Evolutionary conservation across 2,888 invertebrate genomes (phyloP).

Genomic region (Tenthredo mesomela): DNA sequence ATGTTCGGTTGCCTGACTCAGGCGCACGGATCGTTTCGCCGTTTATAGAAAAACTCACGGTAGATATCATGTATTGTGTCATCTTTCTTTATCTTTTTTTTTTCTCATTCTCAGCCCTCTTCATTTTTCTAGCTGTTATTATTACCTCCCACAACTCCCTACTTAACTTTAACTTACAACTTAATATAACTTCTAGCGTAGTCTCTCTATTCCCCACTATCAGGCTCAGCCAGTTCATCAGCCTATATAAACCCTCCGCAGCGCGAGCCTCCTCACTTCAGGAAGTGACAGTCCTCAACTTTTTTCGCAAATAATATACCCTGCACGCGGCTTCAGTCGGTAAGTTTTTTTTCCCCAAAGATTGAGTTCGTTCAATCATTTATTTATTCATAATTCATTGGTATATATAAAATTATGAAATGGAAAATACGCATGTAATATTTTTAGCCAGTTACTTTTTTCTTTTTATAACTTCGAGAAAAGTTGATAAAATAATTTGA

Average conservation of each 20-base stretch:
- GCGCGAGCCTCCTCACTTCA: constrained; percentile 73
- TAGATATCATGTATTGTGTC: too few species aligned
- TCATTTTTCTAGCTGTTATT: background rate
- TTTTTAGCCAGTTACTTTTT: background rate
- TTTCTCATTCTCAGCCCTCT: background rate
- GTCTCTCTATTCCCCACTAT: constrained; percentile 63
- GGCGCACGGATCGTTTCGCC: too few species aligned
- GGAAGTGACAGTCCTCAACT: constrained; percentile 52
- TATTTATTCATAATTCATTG: background rate
- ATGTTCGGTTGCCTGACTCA: too few species aligned
- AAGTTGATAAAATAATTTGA: too few species aligned
- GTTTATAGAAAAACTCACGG: too few species aligned
- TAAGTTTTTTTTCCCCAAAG: background rate
- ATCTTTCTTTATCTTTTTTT: too few species aligned
- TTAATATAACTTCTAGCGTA: constrained; percentile 69
- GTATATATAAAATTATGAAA: too few species aligned
- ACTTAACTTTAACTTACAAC: constrained; percentile 66
- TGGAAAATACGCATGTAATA: background rate
- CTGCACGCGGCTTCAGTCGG: background rate
- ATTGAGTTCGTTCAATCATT: background rate
- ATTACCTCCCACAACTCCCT: constrained; percentile 60
- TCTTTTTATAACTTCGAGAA: too few species aligned
- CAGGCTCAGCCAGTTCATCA: constrained; percentile 67
- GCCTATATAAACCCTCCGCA: constrained; percentile 74
- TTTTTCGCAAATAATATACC: constrained; percentile 31